Conservation (phyloP, 2,113 vertebrate genomes). For the Okapia johnstoni region DNA sequence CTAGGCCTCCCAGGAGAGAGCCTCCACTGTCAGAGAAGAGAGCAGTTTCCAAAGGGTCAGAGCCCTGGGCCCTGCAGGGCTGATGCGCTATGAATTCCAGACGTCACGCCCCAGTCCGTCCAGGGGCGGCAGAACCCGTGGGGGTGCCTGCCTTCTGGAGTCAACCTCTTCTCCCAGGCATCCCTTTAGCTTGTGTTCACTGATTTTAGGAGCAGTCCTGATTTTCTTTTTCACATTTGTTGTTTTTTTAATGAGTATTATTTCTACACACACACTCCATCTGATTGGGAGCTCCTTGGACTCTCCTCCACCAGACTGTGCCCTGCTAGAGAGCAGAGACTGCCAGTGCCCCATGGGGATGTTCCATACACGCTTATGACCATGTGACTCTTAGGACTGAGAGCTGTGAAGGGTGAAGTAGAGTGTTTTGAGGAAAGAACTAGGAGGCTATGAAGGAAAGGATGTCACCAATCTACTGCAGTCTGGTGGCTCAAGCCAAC, state of each 20-base stretch:
- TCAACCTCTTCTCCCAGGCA: neutral
- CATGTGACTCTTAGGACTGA: neutral
- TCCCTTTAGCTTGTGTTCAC: neutral
- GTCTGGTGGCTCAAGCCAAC: neutral
- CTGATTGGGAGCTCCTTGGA: neutral
- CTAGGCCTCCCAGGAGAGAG: neutral
- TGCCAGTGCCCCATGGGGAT: rapidly evolving
- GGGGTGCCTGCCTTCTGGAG: neutral
- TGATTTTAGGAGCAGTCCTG: neutral
- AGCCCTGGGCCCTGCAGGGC: neutral
- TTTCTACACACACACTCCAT: neutral
- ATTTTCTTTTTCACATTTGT: neutral
- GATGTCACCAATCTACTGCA: neutral
- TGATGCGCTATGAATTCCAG: neutral
- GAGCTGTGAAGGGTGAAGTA: neutral
- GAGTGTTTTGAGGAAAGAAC: neutral
- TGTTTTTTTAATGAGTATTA: neutral
- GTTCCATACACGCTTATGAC: neutral
- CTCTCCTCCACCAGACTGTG: neutral
- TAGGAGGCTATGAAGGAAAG: neutral
- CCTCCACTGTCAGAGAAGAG: conserved; percentile 49
- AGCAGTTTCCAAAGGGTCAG: neutral
- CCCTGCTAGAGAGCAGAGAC: neutral
- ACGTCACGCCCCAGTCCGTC: neutral
- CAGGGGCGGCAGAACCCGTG: neutral